Conservation (phyloP, 2,797 vertebrate species). For the Fistularia tabacaria region DNA sequence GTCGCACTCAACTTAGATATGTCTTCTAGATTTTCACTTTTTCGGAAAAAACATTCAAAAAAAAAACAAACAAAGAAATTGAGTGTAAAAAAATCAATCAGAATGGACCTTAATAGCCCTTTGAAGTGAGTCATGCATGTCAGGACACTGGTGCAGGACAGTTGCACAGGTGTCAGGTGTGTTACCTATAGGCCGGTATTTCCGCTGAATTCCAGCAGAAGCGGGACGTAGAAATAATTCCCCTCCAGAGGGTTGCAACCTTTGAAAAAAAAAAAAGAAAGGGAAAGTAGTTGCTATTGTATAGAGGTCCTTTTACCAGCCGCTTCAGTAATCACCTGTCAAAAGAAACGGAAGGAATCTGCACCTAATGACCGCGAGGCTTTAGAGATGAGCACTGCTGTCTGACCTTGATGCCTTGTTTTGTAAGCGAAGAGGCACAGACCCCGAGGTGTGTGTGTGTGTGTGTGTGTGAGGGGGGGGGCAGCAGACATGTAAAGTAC, state of each 20-base stretch:
- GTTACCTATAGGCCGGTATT: slow-evolving; percentile 26
- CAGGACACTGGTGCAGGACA: slow-evolving; percentile 26
- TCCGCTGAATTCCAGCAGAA: slow-evolving; percentile 35
- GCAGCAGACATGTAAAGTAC: slow-evolving; percentile 9
- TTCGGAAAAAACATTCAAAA: not conserved
- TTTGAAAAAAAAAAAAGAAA: not conserved
- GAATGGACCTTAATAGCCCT: not conserved
- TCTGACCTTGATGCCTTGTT: slow-evolving; percentile 57
- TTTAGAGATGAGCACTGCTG: slow-evolving; percentile 33
- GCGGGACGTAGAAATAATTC: slow-evolving; percentile 19
- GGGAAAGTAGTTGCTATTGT: slow-evolving; percentile 45
- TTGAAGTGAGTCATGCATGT: slow-evolving; percentile 3
- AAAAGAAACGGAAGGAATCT: slow-evolving; percentile 59
- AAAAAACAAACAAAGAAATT: not conserved
- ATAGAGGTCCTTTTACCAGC: slow-evolving; percentile 35
- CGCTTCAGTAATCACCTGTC: slow-evolving; percentile 56
- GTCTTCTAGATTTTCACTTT: not conserved
- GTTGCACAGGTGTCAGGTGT: slow-evolving; percentile 66
- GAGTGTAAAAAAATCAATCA: not conserved
- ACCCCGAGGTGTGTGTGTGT: slow-evolving; percentile 1
- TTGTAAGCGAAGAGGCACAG: slow-evolving; percentile 55
- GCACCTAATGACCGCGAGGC: slow-evolving; percentile 46
- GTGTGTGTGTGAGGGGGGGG: not conserved
- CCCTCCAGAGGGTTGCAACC: slow-evolving; percentile 18
- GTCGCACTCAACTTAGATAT: too few species aligned